Evolutionary conservation across 2,797 vertebrate species (phyloP).

Genomic region (Fundulus diaphanus): DNA sequence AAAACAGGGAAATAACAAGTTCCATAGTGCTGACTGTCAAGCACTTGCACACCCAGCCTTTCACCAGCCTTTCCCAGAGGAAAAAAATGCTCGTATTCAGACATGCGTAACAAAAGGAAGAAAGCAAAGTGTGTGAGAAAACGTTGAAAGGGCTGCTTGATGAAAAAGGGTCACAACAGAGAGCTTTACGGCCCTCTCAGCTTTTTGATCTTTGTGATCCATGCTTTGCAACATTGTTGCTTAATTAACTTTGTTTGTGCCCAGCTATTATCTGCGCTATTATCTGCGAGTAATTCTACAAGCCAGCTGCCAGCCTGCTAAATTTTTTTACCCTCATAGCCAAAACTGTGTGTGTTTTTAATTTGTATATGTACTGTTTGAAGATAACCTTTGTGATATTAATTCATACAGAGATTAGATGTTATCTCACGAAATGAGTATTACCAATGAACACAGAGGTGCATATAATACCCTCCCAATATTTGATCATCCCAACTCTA

Average conservation of each 20-base stretch:
- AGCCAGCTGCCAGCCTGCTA: neutral
- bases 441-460: neutral
- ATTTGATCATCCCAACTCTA: neutral
- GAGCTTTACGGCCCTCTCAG: neutral
- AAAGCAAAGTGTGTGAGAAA: conserved; percentile 42
- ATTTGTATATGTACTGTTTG: neutral
- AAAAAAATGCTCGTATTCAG: neutral
- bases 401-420: neutral
- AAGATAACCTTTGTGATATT: neutral
- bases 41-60: neutral
- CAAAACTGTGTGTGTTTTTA: neutral
- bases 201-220: neutral
- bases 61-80: neutral
- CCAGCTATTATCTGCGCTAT: neutral
- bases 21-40: conserved; percentile 39
- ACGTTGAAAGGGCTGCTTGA: conserved; percentile 45
- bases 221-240: neutral
- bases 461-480: neutral
- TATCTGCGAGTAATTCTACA: neutral
- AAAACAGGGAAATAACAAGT: conserved; percentile 57
- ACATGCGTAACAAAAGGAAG: conserved; percentile 3
- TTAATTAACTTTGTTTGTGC: neutral
- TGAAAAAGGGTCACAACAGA: neutral
- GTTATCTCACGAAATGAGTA: neutral
- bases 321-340: neutral